Percentiles rank a stretch among this genome's conserved stretches.
phyloP scores from a whole-genome alignment of 1,140 invertebrate genomes.

The Cyrtorhinus lividipennis region DNA sequence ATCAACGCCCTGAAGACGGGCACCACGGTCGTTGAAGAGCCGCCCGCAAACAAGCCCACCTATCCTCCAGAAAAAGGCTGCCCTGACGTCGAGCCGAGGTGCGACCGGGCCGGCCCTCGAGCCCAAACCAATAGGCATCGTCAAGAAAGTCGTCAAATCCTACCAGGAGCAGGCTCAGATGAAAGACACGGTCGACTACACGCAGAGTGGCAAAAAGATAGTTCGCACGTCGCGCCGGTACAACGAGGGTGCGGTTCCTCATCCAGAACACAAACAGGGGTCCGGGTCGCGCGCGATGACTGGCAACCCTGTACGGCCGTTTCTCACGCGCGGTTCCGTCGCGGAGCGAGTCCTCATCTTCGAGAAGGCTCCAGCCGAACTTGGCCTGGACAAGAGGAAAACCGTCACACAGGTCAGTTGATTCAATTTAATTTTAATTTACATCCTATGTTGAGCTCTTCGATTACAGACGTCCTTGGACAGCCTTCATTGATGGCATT shows the following conservation, averaged over 20 bases:
- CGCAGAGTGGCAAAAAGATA: conserved; percentile 21
- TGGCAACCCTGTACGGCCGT: conserved; percentile 57
- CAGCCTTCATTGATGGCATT: no score
- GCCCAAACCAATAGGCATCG: conserved; percentile 29
- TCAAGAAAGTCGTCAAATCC: conserved; percentile 25
- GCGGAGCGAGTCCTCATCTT: conserved; percentile 83
- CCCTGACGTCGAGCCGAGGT: not conserved
- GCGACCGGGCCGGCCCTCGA: conserved; percentile 30
- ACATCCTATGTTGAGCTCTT: conserved; percentile 38
- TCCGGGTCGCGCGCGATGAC: not conserved
- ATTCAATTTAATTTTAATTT: no score
- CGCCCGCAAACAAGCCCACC: conserved; percentile 17
- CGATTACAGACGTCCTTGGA: conserved; percentile 44
- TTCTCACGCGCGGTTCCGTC: conserved; percentile 75
- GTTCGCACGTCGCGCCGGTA: conserved; percentile 17
- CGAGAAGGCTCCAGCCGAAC: conserved; percentile 73
- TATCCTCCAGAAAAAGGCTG: conserved; percentile 19
- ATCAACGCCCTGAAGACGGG: conserved; percentile 64
- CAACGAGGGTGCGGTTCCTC: conserved; percentile 21
- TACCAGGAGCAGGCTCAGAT: conserved; percentile 22
- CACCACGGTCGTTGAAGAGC: conserved; percentile 45
- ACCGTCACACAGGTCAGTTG: conserved; percentile 34
- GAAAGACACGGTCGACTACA: conserved; percentile 7
- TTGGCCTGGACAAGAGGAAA: conserved; percentile 48
- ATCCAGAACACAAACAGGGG: conserved; percentile 9